Conservation (phyloP, 2,113 vertebrate genomes). For the Oostethus manadensis region DNA sequence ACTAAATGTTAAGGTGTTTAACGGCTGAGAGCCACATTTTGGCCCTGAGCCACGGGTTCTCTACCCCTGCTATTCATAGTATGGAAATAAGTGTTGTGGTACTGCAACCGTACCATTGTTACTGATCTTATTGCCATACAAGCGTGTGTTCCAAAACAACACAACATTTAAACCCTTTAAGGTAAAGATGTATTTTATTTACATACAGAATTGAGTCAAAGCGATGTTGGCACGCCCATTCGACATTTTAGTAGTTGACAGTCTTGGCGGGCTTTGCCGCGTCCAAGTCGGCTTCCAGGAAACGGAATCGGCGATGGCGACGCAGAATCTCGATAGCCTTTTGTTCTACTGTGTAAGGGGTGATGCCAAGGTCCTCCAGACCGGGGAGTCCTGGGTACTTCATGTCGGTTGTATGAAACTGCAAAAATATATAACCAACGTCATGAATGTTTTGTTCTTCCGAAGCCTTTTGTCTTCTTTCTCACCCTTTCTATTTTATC, state of each 20-base stretch:
- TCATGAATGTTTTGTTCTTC: neutral
- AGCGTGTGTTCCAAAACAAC: neutral
- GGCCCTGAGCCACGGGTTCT: too few species aligned
- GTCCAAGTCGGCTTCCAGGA: slow-evolving; percentile 78
- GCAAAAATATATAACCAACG: neutral
- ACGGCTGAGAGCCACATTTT: too few species aligned
- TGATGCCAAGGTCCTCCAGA: slow-evolving; percentile 85
- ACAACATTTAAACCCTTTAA: neutral
- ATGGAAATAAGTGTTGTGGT: neutral
- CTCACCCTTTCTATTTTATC: slow-evolving; percentile 90
- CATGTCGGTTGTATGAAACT: slow-evolving; percentile 88
- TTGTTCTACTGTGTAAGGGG: slow-evolving; percentile 77
- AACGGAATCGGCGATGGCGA: slow-evolving; percentile 83
- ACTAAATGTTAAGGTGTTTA: too few species aligned
- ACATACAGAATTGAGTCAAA: slow-evolving; percentile 64
- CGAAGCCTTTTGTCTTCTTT: neutral
- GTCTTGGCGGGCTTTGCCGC: slow-evolving; percentile 82
- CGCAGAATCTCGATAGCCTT: slow-evolving; percentile 89
- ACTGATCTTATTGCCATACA: neutral
- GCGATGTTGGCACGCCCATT: neutral
- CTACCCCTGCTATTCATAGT: too few species aligned
- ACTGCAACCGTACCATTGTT: neutral
- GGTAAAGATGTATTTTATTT: slow-evolving; percentile 53
- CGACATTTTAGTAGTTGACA: slow-evolving; percentile 61
- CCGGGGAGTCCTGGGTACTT: slow-evolving; percentile 83